Conservation (phyloP, 37 sponge, comb jelly and placozoan genomes). For the Hexactinellida sp. region DNA sequence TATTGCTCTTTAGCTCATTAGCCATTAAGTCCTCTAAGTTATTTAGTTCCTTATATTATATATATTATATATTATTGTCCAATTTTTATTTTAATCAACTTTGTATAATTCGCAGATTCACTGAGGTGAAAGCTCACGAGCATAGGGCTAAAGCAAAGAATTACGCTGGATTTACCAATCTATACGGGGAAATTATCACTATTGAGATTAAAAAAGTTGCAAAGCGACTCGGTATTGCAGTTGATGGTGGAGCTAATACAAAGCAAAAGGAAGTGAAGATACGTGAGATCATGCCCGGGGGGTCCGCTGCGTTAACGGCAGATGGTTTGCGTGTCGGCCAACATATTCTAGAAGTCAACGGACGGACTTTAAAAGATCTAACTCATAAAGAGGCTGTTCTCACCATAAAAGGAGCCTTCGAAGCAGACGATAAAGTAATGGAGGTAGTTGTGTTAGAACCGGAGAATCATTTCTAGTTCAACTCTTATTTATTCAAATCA, state of each 20-base stretch:
- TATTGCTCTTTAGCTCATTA: no score
- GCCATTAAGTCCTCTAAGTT: no score
- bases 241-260: conserved; percentile 71
- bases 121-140: not conserved
- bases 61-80: no score
- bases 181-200: conserved; percentile 40
- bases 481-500: not conserved
- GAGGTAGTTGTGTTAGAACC: conserved; percentile 45
- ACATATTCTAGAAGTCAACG: conserved; percentile 57
- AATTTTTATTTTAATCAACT: no score
- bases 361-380: conserved; percentile 35
- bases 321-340: conserved; percentile 48
- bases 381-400: conserved; percentile 68
- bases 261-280: conserved; percentile 61
- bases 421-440: conserved; percentile 41
- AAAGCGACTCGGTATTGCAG: conserved; percentile 68
- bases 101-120: no score
- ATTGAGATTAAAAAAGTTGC: conserved; percentile 46
- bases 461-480: not conserved
- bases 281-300: conserved; percentile 56
- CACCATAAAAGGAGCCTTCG: conserved; percentile 63
- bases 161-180: conserved; percentile 42
- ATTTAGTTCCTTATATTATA: no score
- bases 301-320: conserved; percentile 46
- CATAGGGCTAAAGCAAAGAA: conserved; percentile 19